Base-by-base conservation (phyloP, 1,140 invertebrate genomes). In the Gryllus bimaculatus region DNA sequence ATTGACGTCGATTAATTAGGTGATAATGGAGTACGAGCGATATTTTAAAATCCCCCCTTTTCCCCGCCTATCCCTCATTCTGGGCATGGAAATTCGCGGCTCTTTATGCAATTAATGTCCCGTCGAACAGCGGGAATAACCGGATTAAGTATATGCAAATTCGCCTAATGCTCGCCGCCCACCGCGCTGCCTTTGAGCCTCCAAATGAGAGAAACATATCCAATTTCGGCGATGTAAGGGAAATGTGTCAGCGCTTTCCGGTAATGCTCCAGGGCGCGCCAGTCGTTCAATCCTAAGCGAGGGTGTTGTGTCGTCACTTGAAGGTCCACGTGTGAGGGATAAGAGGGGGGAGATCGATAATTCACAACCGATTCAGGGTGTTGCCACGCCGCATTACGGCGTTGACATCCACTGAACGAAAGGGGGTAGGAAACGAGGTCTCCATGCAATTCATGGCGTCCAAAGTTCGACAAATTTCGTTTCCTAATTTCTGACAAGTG, bases 71-170 rank as follows among this genome's bases (percentile, higher is more conserved):
- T 39, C 26, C 26, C 26, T 39, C 54, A 66, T 66, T 7, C 18
- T 1, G 54, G 54, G 54, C 54, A 18, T 66, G 54, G 54, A 66
- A 66, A 66, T 66, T 10, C 54, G 54, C 54, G 18, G 54, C 54
- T 66, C 54, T 66, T 66, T 13, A 66, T 66, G 54, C 54, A 66
- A 66, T 66, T 66, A 66, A 66, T 66, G 54, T 66, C 10, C 54
- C 18, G 54, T 66, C 54, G 10, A 66, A 66, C 54, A 66, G 18
- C 10, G 54, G 54, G 54, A 66, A 18, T 66, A 66, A 66, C 1
- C 10, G 54, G 54, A 66, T 66, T 66, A 66, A 66, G 54, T 66
- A 66, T 66, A 66, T 66, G 54, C 54, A 66, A 66, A 66, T 66
- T 10, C 54, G 54, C 10, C 10, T 66, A 18, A 66, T 66, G 54